Conservation (phyloP, 1,140 invertebrate genomes). For the Drosophila chauvacae region DNA sequence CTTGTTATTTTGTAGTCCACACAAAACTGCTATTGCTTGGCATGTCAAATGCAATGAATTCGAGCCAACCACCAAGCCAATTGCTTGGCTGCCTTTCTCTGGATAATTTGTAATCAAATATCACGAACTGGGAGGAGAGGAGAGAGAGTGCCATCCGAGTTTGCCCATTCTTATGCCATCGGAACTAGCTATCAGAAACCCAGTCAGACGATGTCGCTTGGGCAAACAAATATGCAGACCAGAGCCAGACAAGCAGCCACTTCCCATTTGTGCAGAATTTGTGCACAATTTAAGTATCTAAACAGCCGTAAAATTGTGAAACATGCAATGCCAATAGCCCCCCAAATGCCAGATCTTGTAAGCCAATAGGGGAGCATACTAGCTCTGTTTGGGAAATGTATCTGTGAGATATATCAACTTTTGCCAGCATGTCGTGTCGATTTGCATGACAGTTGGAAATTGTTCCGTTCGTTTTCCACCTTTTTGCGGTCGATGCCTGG, state of each 20-base stretch:
- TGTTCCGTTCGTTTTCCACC: constrained; percentile 33
- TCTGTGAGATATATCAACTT: constrained; percentile 39
- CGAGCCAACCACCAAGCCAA: constrained; percentile 23
- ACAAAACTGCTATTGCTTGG: constrained; percentile 60
- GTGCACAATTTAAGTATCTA: constrained; percentile 71
- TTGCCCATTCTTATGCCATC: constrained; percentile 20
- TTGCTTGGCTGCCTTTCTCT: constrained; percentile 33
- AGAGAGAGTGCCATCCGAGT: constrained; percentile 15
- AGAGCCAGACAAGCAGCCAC: constrained; percentile 18
- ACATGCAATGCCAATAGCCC: constrained; percentile 65
- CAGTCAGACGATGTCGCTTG: constrained; percentile 36
- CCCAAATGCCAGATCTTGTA: constrained; percentile 55
- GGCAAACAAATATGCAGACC: constrained; percentile 48
- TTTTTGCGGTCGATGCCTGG: constrained; percentile 31
- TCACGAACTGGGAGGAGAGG: constrained; percentile 54
- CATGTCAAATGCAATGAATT: constrained; percentile 77
- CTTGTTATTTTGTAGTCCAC: constrained; percentile 61
- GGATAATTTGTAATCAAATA: constrained; percentile 81
- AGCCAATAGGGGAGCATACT: constrained; percentile 42
- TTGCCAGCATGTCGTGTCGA: constrained; percentile 38
- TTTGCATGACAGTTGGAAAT: constrained; percentile 51
- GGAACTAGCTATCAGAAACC: constrained; percentile 22
- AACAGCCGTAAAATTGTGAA: constrained; percentile 74
- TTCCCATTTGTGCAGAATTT: constrained; percentile 35
- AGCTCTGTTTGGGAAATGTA: constrained; percentile 39